Evolutionary conservation across 64 coral and sea anemone species (phyloP), one percentile per base, ranked within the genome.

Genomic region (Anthopleura sola): DNA sequence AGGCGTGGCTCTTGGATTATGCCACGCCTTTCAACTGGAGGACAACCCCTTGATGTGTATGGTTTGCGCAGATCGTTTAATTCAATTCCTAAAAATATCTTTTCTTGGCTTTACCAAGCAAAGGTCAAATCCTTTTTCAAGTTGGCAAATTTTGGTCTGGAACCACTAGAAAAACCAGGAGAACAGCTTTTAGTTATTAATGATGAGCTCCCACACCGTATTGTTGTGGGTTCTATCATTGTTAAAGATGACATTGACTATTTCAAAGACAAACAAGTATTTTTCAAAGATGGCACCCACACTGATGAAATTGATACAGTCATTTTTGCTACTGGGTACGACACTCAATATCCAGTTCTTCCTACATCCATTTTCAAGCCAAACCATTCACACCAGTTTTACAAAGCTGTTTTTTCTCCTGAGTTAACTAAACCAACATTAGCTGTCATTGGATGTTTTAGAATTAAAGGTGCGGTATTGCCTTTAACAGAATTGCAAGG

Each of bases 261-360:
- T 16, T 55, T 92, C 24, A 49, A 86, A 33, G 83, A 82, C 7
- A 89, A 32, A 13, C 51, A 47, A 37, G 78, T 92, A 10, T 37
- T 85, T 8, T 88, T 95, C 12, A 48, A 62, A 29, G 94, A 91
- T 82, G 86, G 84, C 13, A 74, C 83, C 12, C 82, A 37, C 5
- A 17, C 89, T 5, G 83, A 87, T 33, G 76, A 86, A 31, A 88
- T 95, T 83, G 94, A 95, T 86, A 79, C 39, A 19, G 76, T 95
- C 28, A 88, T 95, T 48, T 83, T 92, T 37, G 94, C 86, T 26
- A 95, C 86, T 37, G 94, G 94, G 1, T 95, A 56, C 82, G 78
- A 92, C 32, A 23, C 84, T 17, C 38, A 8, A 21, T 95, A 82
- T 68, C 94, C 86, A 31, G 60, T 95, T 89, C 60, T 91, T 36